These are phyloP conservation scores for Lutraria lutraria DNA, from an alignment of 2,888 invertebrate species.

Conservation along the genomic window DNA sequence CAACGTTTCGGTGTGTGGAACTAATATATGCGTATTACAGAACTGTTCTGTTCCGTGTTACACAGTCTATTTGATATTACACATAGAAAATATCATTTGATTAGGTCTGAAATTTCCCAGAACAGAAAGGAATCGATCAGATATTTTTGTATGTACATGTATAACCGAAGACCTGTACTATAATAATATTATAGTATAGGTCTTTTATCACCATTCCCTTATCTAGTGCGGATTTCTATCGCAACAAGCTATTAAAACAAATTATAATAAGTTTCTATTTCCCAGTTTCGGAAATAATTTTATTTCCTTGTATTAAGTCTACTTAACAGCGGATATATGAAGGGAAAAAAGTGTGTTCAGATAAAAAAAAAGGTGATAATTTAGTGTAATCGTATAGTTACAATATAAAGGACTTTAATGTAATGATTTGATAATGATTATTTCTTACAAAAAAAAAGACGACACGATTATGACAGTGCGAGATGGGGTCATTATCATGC, in stretches of 20 bases:
- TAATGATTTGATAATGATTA: conserved; percentile 18
- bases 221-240: background rate
- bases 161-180: too few relatives aligned
- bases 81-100: too few relatives aligned
- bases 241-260: background rate
- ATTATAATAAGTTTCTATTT: background rate
- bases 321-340: background rate
- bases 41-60: too few relatives aligned
- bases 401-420: background rate
- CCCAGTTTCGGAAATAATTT: background rate
- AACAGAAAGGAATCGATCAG: too few relatives aligned
- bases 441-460: background rate
- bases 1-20: too few relatives aligned
- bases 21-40: too few relatives aligned
- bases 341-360: background rate
- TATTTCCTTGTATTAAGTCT: background rate
- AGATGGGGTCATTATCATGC: background rate
- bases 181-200: too few relatives aligned
- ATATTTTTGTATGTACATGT: too few relatives aligned
- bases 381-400: background rate
- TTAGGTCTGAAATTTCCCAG: too few relatives aligned
- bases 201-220: too few relatives aligned
- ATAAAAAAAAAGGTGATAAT: background rate
- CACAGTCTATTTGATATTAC: too few relatives aligned
- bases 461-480: background rate